Percentiles rank a stretch among this genome's conserved stretches.
phyloP scores from a whole-genome alignment of 1,140 invertebrate species.

The Polypedilum vanderplanki region DNA sequence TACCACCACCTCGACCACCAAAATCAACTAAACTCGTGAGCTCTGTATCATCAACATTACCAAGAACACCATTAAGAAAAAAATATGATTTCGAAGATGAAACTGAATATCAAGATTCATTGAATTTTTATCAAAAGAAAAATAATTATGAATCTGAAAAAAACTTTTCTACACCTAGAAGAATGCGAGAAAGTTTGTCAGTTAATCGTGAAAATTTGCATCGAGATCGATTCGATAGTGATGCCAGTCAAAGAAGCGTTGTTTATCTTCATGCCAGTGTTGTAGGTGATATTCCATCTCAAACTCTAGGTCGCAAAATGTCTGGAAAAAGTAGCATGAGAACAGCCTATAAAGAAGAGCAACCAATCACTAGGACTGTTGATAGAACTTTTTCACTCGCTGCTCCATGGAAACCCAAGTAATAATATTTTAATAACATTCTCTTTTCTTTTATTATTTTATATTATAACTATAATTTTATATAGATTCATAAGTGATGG shows the following conservation, averaged over 20 bases:
- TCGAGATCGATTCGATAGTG: constrained; percentile 40
- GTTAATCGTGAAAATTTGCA: constrained; percentile 14
- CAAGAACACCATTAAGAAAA: not conserved
- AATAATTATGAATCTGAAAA: not conserved
- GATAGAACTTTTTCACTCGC: constrained; percentile 74
- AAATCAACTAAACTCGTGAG: constrained; percentile 33
- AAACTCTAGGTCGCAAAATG: constrained; percentile 45
- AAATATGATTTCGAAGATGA: not conserved
- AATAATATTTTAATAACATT: constrained; percentile 35
- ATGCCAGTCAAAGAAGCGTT: constrained; percentile 69
- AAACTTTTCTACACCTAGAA: not conserved
- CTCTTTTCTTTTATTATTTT: not conserved
- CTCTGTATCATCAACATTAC: not conserved
- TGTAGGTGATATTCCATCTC: constrained; percentile 45
- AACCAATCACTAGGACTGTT: constrained; percentile 64
- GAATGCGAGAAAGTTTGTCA: not conserved
- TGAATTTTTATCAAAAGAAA: not conserved
- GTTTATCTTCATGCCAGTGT: constrained; percentile 74
- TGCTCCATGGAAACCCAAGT: constrained; percentile 72
- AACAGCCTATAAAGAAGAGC: constrained; percentile 45
- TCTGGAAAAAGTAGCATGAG: constrained; percentile 61
- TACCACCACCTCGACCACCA: constrained; percentile 35
- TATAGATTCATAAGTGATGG: constrained; percentile 53
- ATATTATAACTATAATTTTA: too few species aligned
- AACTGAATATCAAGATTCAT: not conserved